Base-by-base conservation (phyloP, 2,888 invertebrate genomes). In the Corbicula japonica region DNA sequence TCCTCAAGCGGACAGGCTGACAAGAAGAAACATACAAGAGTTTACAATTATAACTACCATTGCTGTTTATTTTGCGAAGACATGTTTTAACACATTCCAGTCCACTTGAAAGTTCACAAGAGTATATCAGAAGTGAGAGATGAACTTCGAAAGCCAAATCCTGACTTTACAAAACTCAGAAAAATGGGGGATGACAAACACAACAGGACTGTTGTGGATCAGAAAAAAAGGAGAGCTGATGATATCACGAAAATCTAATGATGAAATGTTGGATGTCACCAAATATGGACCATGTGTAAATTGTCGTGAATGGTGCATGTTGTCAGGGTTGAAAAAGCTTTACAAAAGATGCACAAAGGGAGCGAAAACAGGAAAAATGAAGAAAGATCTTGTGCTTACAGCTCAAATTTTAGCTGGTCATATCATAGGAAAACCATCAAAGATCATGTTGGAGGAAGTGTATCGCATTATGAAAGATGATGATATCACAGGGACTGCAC, bases 161-260 rank as follows among this genome's bases (percentile, higher is more conserved):
- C 38, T 23, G 73, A 77, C 32, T 74, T 78, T 41, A 63, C 70
- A 58, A 15, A 34, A 30, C 35, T 78, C 15, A 69, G 74, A 74
- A 81, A 81, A 65, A 8, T 60, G 48, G 81, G 81, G 21, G 81
- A 81, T 60, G 61, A 81, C 56, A 63, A 65, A 60, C 81, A 81
- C 35, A 81, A 81, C 50, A 52, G 65, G 34, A 23, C 41, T n/a
- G 48, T 48, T 44, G 30, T 74, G 18, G 48, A 78, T 38, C 46
- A 70, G 38, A 65, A 54, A 50, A n/a, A 23, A 69, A 41, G 81
- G 77, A 15, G 74, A 78, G 61, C 54, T 81, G n/a, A 65, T 77
- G 23, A 23, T 78, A 15, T 21, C 74, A 35, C 66, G 81, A 58
- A 68, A 74, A 58, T 66, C 77, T 30, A 70, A 61, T 61, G 70